Evolutionary conservation across 2,888 invertebrate genomes (phyloP), one percentile per base, ranked within the genome.

Genomic region (Carcina quercana): DNA sequence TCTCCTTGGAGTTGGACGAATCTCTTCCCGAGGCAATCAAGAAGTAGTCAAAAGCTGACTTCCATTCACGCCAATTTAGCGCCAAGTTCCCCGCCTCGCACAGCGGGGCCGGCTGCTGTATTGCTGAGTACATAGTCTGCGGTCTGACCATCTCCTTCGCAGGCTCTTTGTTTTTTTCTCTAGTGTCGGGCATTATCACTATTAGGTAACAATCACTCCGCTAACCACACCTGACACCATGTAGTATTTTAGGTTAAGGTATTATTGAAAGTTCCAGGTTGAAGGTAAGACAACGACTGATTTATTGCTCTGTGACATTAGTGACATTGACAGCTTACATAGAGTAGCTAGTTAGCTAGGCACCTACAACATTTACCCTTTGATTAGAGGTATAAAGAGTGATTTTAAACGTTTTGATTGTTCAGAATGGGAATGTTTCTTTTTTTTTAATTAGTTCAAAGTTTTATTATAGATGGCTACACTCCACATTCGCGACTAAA

Each of bases 31-130:
- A 33, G 5, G 42, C 39, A 19, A 31, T 36, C 13, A 42, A 22
- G 33, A 37, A 42, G 20, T 35, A 39, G 22, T 44, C 34, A 27
- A 43, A 39, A 6, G 37, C 25, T 28, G 25, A 12, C 24, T 37
- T 41, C 39, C 39, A 43, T 21, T 37, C 34, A 3, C 30, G 30
- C 34, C 38, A 41, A 30, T 41, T 41, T 3, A 25, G 15, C 11
- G 30, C 32, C 3, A 34, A 15, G 12, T 25, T 29, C n/a, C 25
- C 25, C 7, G 7, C 25, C 10, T 25, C 7, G 24, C 19, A 13
- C 15, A 34, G 21, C 11, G 25, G 5, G 3, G 15, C 20, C 6
- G 13, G 35, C 35, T 21, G 35, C 19, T 28, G 28, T 19, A 28
- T 17, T 6, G 19, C 19, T 14, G 28, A 12, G 32, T 32, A 20